A percentile compares a stretch with the other conserved stretches of the same genome.
Conservation (phyloP, 2,797 vertebrate genomes). For the Forpus xanthops region DNA sequence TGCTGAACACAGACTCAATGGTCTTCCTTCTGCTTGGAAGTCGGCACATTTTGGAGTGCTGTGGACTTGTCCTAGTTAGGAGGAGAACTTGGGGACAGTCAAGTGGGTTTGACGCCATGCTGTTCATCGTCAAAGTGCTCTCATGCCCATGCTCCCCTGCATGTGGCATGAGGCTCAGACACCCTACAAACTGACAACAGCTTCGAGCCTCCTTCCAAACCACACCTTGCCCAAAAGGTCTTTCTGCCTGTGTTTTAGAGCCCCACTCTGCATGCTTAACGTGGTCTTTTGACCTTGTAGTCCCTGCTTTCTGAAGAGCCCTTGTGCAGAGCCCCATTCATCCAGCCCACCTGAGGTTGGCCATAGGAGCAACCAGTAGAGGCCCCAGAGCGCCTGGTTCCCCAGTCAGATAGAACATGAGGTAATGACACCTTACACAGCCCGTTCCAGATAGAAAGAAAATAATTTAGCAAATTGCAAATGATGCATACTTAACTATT, state of each 20-base stretch:
- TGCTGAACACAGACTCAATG: not conserved
- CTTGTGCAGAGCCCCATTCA: not conserved
- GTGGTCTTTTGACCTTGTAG: not conserved
- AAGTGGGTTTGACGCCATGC: not conserved
- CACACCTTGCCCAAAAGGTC: not conserved
- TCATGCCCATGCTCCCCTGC: not conserved
- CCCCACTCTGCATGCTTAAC: not conserved
- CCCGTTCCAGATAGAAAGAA: constrained; percentile 62
- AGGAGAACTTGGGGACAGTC: not conserved
- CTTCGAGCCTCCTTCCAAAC: not conserved
- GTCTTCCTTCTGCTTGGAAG: not conserved
- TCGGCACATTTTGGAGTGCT: not conserved
- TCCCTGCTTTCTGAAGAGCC: not conserved
- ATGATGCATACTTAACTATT: constrained; percentile 70
- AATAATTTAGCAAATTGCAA: constrained; percentile 70
- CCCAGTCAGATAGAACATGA: constrained; percentile 1
- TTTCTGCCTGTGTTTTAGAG: not conserved
- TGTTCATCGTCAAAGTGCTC: not conserved
- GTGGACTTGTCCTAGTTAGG: not conserved
- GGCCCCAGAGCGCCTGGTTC: not conserved
- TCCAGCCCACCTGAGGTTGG: not conserved
- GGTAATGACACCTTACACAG: constrained; percentile 57
- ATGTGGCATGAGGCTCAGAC: accelerated
- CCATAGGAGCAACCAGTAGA: accelerated
- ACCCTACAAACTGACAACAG: not conserved